phyloP scores from a whole-genome alignment of 1,140 invertebrate species.

The Pseudomyrmex pallidus region DNA sequence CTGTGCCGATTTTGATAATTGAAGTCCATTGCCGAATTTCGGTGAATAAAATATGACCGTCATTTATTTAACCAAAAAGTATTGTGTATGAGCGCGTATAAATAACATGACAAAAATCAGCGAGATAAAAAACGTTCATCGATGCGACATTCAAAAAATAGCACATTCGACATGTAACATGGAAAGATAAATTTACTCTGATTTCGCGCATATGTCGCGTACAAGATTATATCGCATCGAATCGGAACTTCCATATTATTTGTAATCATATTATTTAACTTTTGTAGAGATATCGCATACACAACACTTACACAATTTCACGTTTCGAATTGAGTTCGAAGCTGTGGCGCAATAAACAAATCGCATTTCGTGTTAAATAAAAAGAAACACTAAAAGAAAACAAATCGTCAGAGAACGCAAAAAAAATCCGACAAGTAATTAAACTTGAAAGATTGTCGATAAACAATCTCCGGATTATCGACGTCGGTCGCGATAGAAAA shows the following conservation, averaged over 20 bases:
- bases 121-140: constrained; percentile 28
- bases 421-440: constrained; percentile 8
- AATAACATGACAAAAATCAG: constrained; percentile 32
- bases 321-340: not conserved
- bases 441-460: constrained; percentile 30
- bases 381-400: not conserved
- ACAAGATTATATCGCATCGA: not conserved
- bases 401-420: not conserved
- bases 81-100: not conserved
- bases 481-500: not conserved
- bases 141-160: not conserved
- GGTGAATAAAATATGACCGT: not conserved
- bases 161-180: not conserved
- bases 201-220: not conserved
- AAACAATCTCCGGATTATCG: constrained; percentile 41
- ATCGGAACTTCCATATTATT: not conserved
- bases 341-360: too few relatives aligned
- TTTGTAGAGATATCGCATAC: too few relatives aligned
- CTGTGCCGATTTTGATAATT: constrained; percentile 22
- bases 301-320: not conserved
- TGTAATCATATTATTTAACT: too few relatives aligned
- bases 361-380: not conserved
- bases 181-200: constrained; percentile 5
- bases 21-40: constrained; percentile 13
- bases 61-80: not conserved